Base-by-base conservation (phyloP, 2,888 invertebrate genomes). In the Meliscaeva auricollis region DNA sequence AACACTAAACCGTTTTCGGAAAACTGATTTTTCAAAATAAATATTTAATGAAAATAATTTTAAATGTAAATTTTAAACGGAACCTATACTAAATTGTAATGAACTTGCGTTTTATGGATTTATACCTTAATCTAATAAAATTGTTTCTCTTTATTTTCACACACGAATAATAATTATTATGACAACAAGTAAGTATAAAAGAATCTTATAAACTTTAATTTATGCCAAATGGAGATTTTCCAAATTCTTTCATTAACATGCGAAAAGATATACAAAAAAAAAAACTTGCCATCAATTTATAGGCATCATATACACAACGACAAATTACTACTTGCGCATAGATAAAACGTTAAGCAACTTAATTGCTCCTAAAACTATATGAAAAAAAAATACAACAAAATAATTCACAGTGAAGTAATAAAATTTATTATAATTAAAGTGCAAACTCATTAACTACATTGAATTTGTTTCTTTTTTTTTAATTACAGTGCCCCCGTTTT, bases 191-290 rank as follows among this genome's bases (percentile, higher is more conserved):
- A 26, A 22, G 8, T 62, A 17, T 46, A 30, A 41, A 56, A 56
- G 54, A 62, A 38, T 38, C n/a, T 52, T 46, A 78, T 78, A 64
- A 32, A 20, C 38, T 11, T 66, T 72, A 72, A 78, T 78, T 66
- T 78, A 78, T 78, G 32, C 72, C n/a, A 72, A 62, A 72, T 48
- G 17, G 22, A 30, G 38, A 56, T 72, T 78, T 78, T 72, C 56
- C 78, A 64, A 64, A 54, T 62, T 52, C 64, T 9, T 54, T 35
- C 26, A 35, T 62, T 62, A 15, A 62, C 22, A 62, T 41, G 32
- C 41, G 7, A 30, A 62, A 6, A 50, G 26, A 35, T 6, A 17
- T 32, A 35, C 30, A 32, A 41, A 6, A 44, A 46, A 15, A 46
- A 15, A 58, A 58, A 35, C 20, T 35, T 11, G 35, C 13, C 13